phyloP scores from a whole-genome alignment of 1,140 invertebrate genomes.

The Nasonia giraulti region DNA sequence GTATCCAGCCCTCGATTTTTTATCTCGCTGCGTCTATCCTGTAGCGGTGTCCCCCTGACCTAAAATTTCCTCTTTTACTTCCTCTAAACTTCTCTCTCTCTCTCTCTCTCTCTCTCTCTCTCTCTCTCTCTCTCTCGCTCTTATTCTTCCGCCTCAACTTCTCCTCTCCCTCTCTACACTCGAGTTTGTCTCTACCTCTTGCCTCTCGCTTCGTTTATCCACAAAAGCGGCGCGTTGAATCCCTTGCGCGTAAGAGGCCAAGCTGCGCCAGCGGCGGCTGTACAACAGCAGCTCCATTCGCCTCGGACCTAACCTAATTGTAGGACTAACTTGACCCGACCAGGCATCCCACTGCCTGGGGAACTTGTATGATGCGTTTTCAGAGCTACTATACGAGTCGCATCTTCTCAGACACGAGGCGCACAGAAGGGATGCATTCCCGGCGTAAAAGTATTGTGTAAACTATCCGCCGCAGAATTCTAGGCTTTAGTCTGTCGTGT shows the following conservation, averaged over 20 bases:
- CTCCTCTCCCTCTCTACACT: background rate
- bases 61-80: background rate
- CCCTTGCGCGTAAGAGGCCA: slow-evolving; percentile 5
- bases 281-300: background rate
- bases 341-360: background rate
- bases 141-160: background rate
- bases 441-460: background rate
- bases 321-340: background rate
- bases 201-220: slow-evolving; percentile 4
- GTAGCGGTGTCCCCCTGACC: too few relatives aligned
- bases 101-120: background rate
- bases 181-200: background rate
- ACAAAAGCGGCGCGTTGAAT: background rate
- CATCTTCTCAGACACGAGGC: background rate
- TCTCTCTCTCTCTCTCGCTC: background rate
- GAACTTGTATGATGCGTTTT: background rate
- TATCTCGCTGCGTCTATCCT: too few relatives aligned
- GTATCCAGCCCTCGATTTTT: too few relatives aligned
- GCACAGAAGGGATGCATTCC: background rate
- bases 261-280: background rate
- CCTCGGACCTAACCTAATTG: slow-evolving; percentile 12
- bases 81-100: background rate
- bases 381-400: background rate
- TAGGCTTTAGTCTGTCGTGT: too few relatives aligned
- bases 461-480: background rate